phyloP scores from a whole-genome alignment of 2,113 vertebrate genomes.

The Planiliza haematocheilus region DNA sequence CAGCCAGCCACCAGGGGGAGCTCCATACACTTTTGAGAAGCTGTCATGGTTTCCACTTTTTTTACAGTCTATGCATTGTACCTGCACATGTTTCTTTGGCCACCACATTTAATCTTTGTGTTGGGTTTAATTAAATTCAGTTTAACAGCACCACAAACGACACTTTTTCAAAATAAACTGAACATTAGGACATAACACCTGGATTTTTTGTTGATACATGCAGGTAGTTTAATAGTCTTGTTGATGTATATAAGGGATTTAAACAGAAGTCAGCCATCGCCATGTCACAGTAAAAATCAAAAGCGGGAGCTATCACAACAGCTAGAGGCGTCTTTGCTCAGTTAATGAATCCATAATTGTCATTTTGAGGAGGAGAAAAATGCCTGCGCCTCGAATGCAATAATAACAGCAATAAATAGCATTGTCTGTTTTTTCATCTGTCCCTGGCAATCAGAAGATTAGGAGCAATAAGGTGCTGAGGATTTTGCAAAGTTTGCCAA shows the following conservation, averaged over 20 bases:
- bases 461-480: conserved; percentile 26
- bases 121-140: no score
- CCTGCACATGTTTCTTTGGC: no score
- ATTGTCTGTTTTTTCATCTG: conserved; percentile 20
- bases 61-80: no score
- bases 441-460: conserved; percentile 13
- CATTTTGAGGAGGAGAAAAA: conserved; percentile 22
- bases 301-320: conserved; percentile 10
- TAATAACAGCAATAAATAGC: conserved; percentile 21
- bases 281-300: background rate
- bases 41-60: no score
- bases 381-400: conserved; percentile 8
- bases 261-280: no score
- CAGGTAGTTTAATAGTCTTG: background rate
- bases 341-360: conserved; percentile 32
- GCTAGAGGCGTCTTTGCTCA: conserved; percentile 7
- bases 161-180: no score
- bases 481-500: conserved; percentile 36
- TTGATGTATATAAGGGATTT: background rate
- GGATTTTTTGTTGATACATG: background rate
- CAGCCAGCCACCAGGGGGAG: no score
- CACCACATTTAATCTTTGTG: no score
- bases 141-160: no score
- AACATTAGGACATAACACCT: no score
- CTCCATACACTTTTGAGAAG: no score